phyloP scores from a whole-genome alignment of 2,797 vertebrate genomes.

The Chiroxiphia lanceolata region DNA sequence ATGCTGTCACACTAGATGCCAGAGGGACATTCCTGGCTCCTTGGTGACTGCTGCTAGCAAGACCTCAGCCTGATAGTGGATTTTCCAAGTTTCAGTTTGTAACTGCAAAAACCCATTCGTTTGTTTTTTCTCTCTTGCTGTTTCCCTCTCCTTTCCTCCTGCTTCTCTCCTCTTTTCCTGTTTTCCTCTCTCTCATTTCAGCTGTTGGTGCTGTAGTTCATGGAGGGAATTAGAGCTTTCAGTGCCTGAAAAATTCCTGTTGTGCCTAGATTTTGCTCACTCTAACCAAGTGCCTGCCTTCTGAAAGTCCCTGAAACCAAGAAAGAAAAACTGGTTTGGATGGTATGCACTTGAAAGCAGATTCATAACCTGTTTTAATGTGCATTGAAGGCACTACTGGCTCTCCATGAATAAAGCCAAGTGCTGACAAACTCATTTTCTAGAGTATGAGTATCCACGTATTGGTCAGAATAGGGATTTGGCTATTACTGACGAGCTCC shows the following conservation, averaged over 20 bases:
- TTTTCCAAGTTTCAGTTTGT: neutral
- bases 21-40: conserved; percentile 51
- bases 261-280: neutral
- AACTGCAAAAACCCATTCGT: neutral
- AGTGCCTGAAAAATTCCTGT: neutral
- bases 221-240: neutral
- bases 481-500: neutral
- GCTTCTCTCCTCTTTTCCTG: neutral
- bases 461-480: neutral
- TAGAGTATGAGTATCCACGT: neutral
- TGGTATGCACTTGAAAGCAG: neutral
- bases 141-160: neutral
- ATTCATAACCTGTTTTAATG: neutral
- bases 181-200: neutral
- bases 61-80: neutral
- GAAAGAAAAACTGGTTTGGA: neutral
- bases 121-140: neutral
- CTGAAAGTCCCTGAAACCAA: neutral
- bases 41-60: conserved; percentile 29
- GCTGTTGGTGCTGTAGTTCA: neutral
- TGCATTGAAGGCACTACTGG: neutral
- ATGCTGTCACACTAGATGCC: conserved; percentile 44
- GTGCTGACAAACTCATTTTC: conserved; percentile 52
- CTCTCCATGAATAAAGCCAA: conserved; percentile 20
- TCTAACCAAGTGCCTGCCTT: neutral